Evolutionary conservation across 2,888 invertebrate species (phyloP).

Genomic region (Mimas tiliae): DNA sequence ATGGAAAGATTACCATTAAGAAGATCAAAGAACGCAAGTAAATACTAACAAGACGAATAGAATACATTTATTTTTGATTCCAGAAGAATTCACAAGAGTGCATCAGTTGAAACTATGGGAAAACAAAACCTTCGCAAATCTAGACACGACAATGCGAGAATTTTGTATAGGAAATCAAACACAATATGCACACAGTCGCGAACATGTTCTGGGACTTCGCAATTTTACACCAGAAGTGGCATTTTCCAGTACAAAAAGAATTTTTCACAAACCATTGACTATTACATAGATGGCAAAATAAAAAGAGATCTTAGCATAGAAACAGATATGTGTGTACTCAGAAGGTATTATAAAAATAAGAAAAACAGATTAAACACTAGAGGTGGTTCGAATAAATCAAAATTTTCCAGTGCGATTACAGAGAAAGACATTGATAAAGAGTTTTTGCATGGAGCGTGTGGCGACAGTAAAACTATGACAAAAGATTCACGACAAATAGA

Average conservation of each 20-base stretch:
- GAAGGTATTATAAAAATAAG: constrained; percentile 59
- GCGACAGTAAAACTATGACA: constrained; percentile 51
- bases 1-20: not conserved
- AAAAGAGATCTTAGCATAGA: constrained; percentile 71
- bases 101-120: constrained; percentile 49
- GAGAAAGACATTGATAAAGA: constrained; percentile 53
- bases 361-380: constrained; percentile 47
- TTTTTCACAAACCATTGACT: constrained; percentile 43
- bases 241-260: constrained; percentile 54
- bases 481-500: constrained; percentile 47
- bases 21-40: constrained; percentile 32
- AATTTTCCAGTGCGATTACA: constrained; percentile 51
- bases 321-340: constrained; percentile 67
- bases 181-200: constrained; percentile 55
- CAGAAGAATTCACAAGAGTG: constrained; percentile 55
- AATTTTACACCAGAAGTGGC: constrained; percentile 49
- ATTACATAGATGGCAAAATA: constrained; percentile 49
- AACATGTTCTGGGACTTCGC: constrained; percentile 57
- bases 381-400: constrained; percentile 50
- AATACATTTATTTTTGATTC: constrained; percentile 72
- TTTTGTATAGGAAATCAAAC: constrained; percentile 65
- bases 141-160: constrained; percentile 48
- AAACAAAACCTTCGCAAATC: constrained; percentile 45
- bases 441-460: constrained; percentile 53
- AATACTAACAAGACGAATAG: constrained; percentile 56